Evolutionary conservation across 1,140 invertebrate genomes (phyloP), one percentile per base, ranked within the genome.

Genomic region (Platyura marginata): DNA sequence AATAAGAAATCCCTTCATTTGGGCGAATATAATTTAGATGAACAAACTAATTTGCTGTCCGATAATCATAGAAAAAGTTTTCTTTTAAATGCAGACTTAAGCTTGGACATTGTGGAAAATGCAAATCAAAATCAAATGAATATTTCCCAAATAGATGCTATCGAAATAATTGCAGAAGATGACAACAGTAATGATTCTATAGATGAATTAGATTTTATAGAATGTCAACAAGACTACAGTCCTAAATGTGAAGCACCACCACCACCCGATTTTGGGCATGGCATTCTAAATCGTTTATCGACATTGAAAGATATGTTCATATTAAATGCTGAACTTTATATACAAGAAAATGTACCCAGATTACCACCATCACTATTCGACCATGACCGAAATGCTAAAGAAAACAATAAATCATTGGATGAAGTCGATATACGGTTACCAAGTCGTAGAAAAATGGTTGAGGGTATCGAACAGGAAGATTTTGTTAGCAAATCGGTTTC

Each of bases 381-480:
- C 1, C 43, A 36, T 25, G 15, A 21, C 11, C 2, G 25, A 13
- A 20, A 43, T 18, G 13, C 33, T 1, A 19, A 29, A n/a, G 3
- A 8, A 2, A 20, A 43, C 20, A 29, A 11, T 3, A n/a, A 42
- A 35, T 10, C 34, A 10, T 5, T 6, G 4, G 34, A 39, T 20
- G 44, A 49, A 34, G 23, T 47, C 10, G 62, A 64, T 38, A 53
- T 63, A 36, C 55, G 59, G 15, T 50, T 63, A 6, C 57, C 59
- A 13, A 48, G 56, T 1, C 50, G 52, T 40, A 54, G 54, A 2
- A 51, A 50, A 41, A 56, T 59, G 13, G 53, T 64, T 40, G 61
- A 75, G 37, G 74, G 74, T 5, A 64, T 78, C 1, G 70, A 77
- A 46, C 72, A 80, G 48, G 78, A 81, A 49, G 77, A 82, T 50